These are phyloP conservation scores for Manis pentadactyla DNA, from an alignment of 2,797 vertebrate species.

Conservation along the genomic window DNA sequence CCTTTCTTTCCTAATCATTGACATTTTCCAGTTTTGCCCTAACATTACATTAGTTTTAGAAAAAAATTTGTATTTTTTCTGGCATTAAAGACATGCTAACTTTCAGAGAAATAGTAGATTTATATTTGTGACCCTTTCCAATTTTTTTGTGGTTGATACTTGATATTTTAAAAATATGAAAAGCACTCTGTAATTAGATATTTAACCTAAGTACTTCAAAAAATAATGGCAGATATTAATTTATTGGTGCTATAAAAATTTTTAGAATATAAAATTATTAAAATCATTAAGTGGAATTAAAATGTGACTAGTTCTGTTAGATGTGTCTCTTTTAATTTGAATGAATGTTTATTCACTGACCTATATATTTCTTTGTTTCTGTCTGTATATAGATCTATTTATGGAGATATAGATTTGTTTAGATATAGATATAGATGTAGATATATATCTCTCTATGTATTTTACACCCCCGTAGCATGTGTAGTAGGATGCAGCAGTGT, in stretches of 20 bases:
- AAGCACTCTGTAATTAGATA: slow-evolving; percentile 3
- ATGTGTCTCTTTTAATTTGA: slow-evolving; percentile 41
- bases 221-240: slow-evolving; percentile 46
- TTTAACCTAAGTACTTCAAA: slow-evolving; percentile 26
- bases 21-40: slow-evolving; percentile 78
- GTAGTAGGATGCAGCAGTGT: neutral
- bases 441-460: neutral
- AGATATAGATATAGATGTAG: neutral
- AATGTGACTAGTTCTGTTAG: neutral
- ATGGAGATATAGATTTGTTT: neutral
- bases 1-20: slow-evolving; percentile 73
- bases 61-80: slow-evolving; percentile 19
- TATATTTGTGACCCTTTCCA: neutral
- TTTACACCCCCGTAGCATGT: neutral
- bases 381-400: neutral
- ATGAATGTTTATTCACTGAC: slow-evolving; percentile 31
- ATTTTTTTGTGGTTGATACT: slow-evolving; percentile 42
- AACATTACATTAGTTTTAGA: slow-evolving; percentile 73
- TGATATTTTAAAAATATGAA: slow-evolving; percentile 58
- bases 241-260: neutral
- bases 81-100: neutral
- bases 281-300: slow-evolving; percentile 40
- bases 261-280: slow-evolving; percentile 52
- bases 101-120: slow-evolving; percentile 37
- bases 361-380: neutral